Evolutionary conservation across 1,140 invertebrate genomes (phyloP).

Genomic region (Nebria ingens): DNA sequence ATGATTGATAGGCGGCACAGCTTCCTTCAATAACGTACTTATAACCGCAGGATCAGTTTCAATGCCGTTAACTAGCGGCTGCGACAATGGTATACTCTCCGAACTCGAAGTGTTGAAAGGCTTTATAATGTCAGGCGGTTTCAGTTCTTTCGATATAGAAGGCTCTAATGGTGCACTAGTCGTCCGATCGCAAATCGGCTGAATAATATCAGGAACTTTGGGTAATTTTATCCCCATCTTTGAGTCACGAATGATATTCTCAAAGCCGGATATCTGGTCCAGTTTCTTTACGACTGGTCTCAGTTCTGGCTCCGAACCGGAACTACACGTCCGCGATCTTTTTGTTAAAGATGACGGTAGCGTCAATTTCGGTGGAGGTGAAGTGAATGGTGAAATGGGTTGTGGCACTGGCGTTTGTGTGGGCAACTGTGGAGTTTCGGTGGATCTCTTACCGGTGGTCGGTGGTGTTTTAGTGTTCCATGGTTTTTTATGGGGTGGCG

Average conservation of each 20-base stretch:
- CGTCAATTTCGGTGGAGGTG: conserved; percentile 20
- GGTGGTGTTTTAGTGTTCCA: conserved; percentile 31
- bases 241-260: conserved; percentile 31
- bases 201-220: conserved; percentile 23
- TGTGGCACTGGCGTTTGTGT: conserved; percentile 21
- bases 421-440: conserved; percentile 23
- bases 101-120: conserved; percentile 23
- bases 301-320: conserved; percentile 33
- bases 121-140: conserved; percentile 31
- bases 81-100: conserved; percentile 12
- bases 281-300: conserved; percentile 34
- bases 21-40: conserved; percentile 30
- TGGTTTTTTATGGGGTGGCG: conserved; percentile 26
- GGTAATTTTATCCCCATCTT: conserved; percentile 26
- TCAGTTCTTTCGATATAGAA: conserved; percentile 29
- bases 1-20: conserved; percentile 22
- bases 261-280: conserved; percentile 33
- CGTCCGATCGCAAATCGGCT: conserved; percentile 18
- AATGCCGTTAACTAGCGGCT: conserved; percentile 26
- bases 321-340: conserved; percentile 24
- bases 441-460: conserved; percentile 22
- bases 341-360: conserved; percentile 16
- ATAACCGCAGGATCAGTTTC: conserved; percentile 31
- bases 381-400: conserved; percentile 26
- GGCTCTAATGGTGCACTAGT: not conserved